Base-by-base conservation (phyloP, 2,888 invertebrate species). In the Acanthoscelides obtectus region DNA sequence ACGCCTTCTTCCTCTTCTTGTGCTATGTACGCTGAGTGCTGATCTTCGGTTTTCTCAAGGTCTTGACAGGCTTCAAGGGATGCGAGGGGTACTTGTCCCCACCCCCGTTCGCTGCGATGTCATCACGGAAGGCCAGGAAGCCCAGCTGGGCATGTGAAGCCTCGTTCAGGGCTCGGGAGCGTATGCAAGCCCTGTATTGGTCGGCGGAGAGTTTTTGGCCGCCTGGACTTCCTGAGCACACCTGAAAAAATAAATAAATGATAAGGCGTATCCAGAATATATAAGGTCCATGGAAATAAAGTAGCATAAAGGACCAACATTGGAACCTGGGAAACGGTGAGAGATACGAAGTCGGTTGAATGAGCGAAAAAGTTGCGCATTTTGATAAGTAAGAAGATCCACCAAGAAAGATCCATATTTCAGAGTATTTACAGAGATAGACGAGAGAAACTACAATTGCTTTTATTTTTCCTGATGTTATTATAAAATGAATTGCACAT, bases 61-160 rank as follows among this genome's bases (percentile, higher is more conserved):
- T 66, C 72, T 78, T 80, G 72, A 79, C 71, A 0, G 77, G 75
- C 72, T 80, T 81, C 64, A 81, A 74, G 68, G 81, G 79, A 68
- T 82, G 79, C 17, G 80, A 77, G 4, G 83, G 82, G 75, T 82
- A 84, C 71, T 85, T 84, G 0, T 80, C 82, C 0, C 85, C 83
- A 69, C 83, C 84, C 72, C 83, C 85, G 80, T 88, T 87, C 64
- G 87, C 87, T 0, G 89, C 89, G 72, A 90, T 90, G 80, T 92
- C 92, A 80, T 92, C 91, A 75, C 90, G 88, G 81, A 91, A 91
- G n/a, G 91, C 91, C 74, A 91, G 84, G 81, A 91, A 90, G 65
- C 91, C 93, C 66, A 94, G 84, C 81, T 93, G 93, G 0, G 92
- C 91, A 82, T 93, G 93, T 0, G 93, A 93, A 0, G 93, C 93